phyloP scores from a whole-genome alignment of 1,140 invertebrate species.

The Anastrepha obliqua region DNA sequence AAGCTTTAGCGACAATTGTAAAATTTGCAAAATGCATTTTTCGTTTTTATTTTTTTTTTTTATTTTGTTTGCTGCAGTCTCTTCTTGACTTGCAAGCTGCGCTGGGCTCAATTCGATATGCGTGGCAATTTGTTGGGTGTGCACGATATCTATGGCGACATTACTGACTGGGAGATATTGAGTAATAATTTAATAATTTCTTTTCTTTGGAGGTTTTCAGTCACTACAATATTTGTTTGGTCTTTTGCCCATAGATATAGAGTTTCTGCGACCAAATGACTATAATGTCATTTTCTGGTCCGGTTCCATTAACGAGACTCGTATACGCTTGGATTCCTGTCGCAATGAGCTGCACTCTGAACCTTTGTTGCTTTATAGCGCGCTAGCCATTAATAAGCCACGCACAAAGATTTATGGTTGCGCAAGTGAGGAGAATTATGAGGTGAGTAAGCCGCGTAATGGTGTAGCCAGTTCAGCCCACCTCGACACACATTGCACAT shows the following conservation, averaged over 20 bases:
- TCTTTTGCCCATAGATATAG: slow-evolving; percentile 77
- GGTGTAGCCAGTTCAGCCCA: too few relatives aligned
- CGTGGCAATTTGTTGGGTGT: slow-evolving; percentile 82
- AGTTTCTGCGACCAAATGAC: slow-evolving; percentile 83
- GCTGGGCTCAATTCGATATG: slow-evolving; percentile 86
- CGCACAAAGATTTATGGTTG: slow-evolving; percentile 79
- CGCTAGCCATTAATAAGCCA: slow-evolving; percentile 79
- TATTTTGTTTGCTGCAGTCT: slow-evolving; percentile 64
- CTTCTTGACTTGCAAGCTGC: slow-evolving; percentile 77
- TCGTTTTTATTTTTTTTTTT: not conserved
- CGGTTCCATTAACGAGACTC: slow-evolving; percentile 84
- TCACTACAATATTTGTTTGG: slow-evolving; percentile 34
- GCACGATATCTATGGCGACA: slow-evolving; percentile 78
- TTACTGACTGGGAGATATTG: slow-evolving; percentile 82
- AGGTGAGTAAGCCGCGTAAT: slow-evolving; percentile 67
- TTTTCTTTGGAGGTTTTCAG: not conserved
- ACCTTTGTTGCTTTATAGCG: slow-evolving; percentile 85
- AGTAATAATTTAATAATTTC: slow-evolving; percentile 77
- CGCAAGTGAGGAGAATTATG: slow-evolving; percentile 77
- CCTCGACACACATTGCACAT: too few relatives aligned
- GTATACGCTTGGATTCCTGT: slow-evolving; percentile 81
- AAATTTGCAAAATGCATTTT: not conserved
- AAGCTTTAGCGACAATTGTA: not conserved
- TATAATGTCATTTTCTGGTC: slow-evolving; percentile 87
- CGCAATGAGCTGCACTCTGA: slow-evolving; percentile 77